Evolutionary conservation across 2,113 vertebrate species (phyloP).

Genomic region (Atherinomorus stipes): DNA sequence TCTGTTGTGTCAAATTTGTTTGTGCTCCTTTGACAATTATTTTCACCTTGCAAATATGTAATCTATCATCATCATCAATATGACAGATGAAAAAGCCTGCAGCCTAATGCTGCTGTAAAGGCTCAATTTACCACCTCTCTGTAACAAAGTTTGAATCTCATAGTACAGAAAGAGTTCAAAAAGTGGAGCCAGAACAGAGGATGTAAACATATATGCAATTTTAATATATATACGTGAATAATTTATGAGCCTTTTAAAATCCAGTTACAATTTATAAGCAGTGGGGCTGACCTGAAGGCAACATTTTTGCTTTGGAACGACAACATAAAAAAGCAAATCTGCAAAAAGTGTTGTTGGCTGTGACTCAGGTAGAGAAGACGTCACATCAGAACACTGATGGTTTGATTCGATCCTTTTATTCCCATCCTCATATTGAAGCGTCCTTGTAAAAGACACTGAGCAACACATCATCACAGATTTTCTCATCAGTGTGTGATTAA

Average conservation of each 20-base stretch:
- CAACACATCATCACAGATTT: too few relatives aligned
- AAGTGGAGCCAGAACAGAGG: background rate
- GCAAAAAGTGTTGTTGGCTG: too few relatives aligned
- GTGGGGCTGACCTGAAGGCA: too few relatives aligned
- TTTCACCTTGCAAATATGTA: background rate
- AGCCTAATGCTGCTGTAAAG: background rate
- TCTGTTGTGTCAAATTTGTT: background rate
- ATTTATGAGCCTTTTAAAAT: background rate
- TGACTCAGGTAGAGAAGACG: too few relatives aligned
- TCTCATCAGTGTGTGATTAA: background rate
- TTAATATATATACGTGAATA: background rate
- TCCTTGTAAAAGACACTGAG: too few relatives aligned
- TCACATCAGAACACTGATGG: too few relatives aligned
- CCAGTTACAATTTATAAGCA: background rate
- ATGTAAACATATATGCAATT: background rate
- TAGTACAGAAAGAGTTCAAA: background rate
- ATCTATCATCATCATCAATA: background rate
- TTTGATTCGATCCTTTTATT: too few relatives aligned
- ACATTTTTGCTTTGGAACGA: too few relatives aligned
- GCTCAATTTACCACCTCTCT: slow-evolving; percentile 2
- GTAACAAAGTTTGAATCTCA: background rate
- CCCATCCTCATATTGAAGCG: too few relatives aligned
- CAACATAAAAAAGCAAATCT: too few relatives aligned
- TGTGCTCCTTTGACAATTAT: background rate
- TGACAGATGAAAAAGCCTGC: background rate